Evolutionary conservation across 2,888 invertebrate species (phyloP), one percentile per base, ranked within the genome.

Genomic region (Megaustenia siamemsis): DNA sequence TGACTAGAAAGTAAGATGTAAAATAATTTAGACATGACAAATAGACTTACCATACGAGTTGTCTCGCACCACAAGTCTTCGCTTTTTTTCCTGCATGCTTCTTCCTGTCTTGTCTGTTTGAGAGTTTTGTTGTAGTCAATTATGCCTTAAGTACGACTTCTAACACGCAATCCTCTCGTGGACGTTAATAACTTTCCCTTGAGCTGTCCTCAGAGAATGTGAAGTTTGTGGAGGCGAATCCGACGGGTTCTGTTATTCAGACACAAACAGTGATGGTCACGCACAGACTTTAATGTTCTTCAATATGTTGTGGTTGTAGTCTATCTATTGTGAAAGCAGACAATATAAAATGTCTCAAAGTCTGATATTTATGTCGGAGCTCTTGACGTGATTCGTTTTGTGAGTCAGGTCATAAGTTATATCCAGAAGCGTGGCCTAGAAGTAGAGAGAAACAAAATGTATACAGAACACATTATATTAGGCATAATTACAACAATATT

Each of bases 31-130:
- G n/a, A n/a, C n/a, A n/a, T n/a, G n/a, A 73, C 43, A 76, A 32
- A 76, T 28, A 60, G 21, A 80, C 80, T 80, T 63, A 80, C 80
- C 79, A 32, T 79, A 80, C 5, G 80, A 80, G 69, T 80, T 80
- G 49, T 80, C 80, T 45, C 80, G 43, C 10, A 80, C 80, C 24
- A 80, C 80, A 2, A 80, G 69, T 21, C 80, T 21, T 35, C 80
- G n/a, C 21, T 80, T 80, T 28, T 80, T 80, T 28, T 80, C 80
- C 24, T 80, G 69, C 80, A 80, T 56, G 24, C 45, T 63, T 10
- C 1, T n/a, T 76, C 15, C 32, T 75, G 2, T 1, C 2, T 75
- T 75, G 18, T 69, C 35, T 75, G n/a, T 8, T 40, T 8, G 5
- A 24, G 8, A 18, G 24, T 69, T 32, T 18, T 69, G 69, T 32